Evolutionary conservation across 2,888 invertebrate genomes (phyloP).

Genomic region (Archaeoteleia sp.): DNA sequence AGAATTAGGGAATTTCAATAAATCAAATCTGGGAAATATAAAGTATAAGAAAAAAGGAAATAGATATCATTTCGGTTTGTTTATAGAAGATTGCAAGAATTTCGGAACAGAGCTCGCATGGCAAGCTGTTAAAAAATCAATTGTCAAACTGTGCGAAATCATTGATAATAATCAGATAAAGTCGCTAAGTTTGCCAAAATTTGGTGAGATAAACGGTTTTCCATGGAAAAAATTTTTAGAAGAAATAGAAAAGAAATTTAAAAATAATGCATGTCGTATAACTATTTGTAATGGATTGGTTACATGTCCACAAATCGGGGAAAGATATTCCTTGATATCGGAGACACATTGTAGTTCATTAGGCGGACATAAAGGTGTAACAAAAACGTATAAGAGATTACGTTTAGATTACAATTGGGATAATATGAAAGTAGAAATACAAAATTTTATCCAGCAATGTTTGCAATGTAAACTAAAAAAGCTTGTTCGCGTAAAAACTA

Average conservation of each 20-base stretch:
- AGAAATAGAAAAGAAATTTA: neutral
- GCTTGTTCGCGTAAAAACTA: neutral
- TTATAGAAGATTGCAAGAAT: neutral
- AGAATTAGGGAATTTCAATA: constrained; percentile 7
- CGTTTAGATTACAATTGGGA: constrained; percentile 1
- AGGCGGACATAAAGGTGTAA: no score
- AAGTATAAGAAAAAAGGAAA: no score
- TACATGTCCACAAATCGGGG: neutral
- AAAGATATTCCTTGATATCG: neutral
- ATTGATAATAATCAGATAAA: no score
- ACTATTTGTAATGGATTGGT: constrained; percentile 3
- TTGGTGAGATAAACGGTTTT: neutral
- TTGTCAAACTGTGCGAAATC: no score
- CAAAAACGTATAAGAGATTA: no score
- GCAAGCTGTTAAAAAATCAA: constrained; percentile 1
- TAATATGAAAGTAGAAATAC: neutral
- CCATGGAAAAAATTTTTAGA: constrained; percentile 1
- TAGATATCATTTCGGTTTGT: constrained; percentile 10
- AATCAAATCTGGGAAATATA: constrained; percentile 4
- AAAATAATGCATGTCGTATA: neutral
- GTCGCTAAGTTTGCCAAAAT: neutral
- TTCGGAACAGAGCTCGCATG: neutral
- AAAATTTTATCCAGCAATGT: no score
- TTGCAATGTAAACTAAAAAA: constrained; percentile 15
- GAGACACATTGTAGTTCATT: constrained; percentile 5